Evolutionary conservation across 2,797 vertebrate species (phyloP), one percentile per base, ranked within the genome.

Genomic region (Liparis tanakae): DNA sequence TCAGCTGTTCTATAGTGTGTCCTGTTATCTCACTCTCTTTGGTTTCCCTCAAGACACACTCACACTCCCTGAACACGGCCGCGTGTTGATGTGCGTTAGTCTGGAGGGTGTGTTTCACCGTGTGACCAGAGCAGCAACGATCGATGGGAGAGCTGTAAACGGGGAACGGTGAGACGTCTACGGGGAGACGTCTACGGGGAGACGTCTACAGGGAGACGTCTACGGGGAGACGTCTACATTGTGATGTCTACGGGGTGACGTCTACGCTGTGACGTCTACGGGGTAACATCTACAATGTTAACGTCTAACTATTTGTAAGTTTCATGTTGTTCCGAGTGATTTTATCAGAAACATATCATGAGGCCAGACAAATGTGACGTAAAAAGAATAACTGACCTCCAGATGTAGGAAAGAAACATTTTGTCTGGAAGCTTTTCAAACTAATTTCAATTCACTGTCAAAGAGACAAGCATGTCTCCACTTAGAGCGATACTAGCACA

Each of bases 1-100:
- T 72, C 43, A 50, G 60, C 59, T 54, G 36, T 65, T 36, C n/a
- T 6, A 43, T 34, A 69, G 54, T 15, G 54, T 56, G 50, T 59
- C 41, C 66, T 33, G 30, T 76, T 73, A 87, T 82, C 82, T 81
- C 25, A 15, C 71, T 72, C 71, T 72, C 70, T 70, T 72, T 80
- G 73, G 73, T 70, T 87, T 87, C 56, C 72, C 75, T 85, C 78
- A 77, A 48, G 63, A 60, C 70, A 84, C 81, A 67, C 82, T 80
- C 65, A 22, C 54, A 66, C 81, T 78, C 78, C 76, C 66, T 82
- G 81, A 59, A 76, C 76, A 74, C 80, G 63, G 48, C 46, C 18
- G 36, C 18, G 79, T 81, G 81, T 60, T 78, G 80, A 76, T 67
- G 82, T 43, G 36, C 65, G 22, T 73, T 76, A 54, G 44, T 55